Percentiles rank a stretch among this genome's conserved stretches.
Evolutionary conservation across 2,797 vertebrate genomes (phyloP).

Genomic region (Myotis pilosus): DNA sequence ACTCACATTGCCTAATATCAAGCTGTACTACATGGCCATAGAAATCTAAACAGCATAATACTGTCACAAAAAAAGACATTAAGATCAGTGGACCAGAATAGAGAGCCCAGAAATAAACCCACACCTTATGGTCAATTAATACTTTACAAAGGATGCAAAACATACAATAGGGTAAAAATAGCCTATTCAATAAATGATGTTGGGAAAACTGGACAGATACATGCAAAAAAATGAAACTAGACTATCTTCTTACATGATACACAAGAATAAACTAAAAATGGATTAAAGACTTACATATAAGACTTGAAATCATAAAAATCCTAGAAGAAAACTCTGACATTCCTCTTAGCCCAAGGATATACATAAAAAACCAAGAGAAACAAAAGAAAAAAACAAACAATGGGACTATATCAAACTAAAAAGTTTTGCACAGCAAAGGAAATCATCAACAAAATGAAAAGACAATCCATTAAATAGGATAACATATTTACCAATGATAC

Average conservation of each 20-base stretch:
- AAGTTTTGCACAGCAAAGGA: neutral
- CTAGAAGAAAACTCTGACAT: neutral
- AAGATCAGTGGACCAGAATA: neutral
- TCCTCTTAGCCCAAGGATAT: neutral
- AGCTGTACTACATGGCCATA: neutral
- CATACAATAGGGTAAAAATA: neutral
- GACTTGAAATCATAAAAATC: neutral
- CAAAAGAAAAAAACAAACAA: neutral
- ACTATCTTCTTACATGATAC: neutral
- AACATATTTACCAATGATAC: neutral
- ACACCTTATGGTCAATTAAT: neutral
- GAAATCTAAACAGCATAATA: neutral
- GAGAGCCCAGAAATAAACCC: neutral
- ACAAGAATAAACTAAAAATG: neutral
- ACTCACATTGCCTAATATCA: neutral
- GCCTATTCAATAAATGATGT: neutral
- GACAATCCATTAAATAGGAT: neutral
- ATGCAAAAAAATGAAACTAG: neutral
- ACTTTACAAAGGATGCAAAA: neutral
- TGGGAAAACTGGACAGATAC: neutral
- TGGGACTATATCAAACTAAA: neutral
- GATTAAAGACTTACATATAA: neutral
- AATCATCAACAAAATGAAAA: neutral
- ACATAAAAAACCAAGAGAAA: neutral
- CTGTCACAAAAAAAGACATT: neutral